Evolutionary conservation across 2,113 vertebrate species (phyloP).

Genomic region (Emydocephalus ijimae): DNA sequence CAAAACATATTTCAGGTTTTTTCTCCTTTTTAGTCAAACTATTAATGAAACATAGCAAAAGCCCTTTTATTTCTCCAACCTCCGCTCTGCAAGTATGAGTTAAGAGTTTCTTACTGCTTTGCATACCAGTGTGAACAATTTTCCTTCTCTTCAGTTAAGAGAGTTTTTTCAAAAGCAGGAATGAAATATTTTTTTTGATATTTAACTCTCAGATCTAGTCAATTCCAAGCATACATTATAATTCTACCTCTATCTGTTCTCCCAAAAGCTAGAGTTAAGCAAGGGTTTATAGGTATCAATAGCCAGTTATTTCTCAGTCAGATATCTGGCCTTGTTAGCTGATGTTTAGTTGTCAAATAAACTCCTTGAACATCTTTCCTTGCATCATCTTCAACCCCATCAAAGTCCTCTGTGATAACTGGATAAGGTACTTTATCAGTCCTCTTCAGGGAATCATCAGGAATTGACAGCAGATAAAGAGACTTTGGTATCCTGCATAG

Average conservation of each 20-base stretch:
- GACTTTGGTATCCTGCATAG: not conserved
- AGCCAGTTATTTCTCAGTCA: not conserved
- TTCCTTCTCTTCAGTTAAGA: not conserved
- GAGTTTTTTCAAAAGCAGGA: not conserved
- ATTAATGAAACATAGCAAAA: not conserved
- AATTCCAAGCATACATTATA: not conserved
- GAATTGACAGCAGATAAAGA: not conserved
- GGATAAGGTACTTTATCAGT: not conserved
- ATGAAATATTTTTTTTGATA: not conserved
- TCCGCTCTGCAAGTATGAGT: not conserved
- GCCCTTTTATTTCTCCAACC: not conserved
- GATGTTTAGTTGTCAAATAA: not conserved
- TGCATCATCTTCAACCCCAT: not conserved
- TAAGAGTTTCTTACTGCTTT: not conserved
- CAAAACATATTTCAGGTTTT: not conserved
- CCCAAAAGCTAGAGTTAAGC: not conserved
- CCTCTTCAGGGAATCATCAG: not conserved
- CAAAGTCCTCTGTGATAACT: not conserved
- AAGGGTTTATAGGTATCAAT: not conserved
- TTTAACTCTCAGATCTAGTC: not conserved
- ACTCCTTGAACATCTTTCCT: not conserved
- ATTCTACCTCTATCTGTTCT: not conserved
- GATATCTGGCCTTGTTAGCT: not conserved
- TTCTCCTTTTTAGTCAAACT: not conserved
- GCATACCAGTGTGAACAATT: not conserved